These are phyloP conservation scores for Danionella dracula DNA, from an alignment of 2,797 vertebrate genomes.

Conservation along the genomic window DNA sequence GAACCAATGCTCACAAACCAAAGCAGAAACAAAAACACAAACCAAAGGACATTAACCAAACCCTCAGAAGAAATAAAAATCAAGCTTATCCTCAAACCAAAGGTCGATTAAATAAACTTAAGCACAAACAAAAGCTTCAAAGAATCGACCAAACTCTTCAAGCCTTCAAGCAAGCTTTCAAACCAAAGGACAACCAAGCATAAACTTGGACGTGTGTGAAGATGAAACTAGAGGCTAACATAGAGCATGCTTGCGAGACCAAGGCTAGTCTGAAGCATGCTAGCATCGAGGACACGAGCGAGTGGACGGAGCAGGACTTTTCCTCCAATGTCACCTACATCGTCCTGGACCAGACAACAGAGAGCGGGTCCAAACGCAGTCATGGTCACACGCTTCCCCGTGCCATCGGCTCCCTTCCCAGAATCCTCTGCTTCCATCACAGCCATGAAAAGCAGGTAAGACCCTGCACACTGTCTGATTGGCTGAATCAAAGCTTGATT, in stretches of 20 bases:
- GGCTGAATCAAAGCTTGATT: too few relatives aligned
- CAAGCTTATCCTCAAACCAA: too few relatives aligned
- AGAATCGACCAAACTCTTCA: background rate
- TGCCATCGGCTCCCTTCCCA: conserved; percentile 71
- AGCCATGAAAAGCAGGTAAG: conserved; percentile 61
- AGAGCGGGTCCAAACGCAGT: conserved; percentile 50
- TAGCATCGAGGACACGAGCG: conserved; percentile 52
- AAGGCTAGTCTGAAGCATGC: too few relatives aligned
- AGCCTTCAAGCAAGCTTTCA: too few relatives aligned
- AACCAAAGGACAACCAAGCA: too few relatives aligned
- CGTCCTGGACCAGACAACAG: conserved; percentile 66
- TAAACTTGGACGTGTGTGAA: background rate
- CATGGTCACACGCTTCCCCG: conserved; percentile 44
- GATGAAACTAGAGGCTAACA: conserved; percentile 64
- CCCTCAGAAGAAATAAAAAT: too few relatives aligned
- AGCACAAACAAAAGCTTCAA: too few relatives aligned
- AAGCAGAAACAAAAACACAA: background rate
- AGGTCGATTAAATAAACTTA: too few relatives aligned
- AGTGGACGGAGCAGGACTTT: conserved; percentile 68
- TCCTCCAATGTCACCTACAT: conserved; percentile 71
- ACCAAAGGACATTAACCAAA: background rate
- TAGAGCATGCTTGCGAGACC: conserved; percentile 52
- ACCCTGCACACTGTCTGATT: background rate
- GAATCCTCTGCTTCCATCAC: conserved; percentile 68
- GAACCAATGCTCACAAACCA: background rate